These are phyloP conservation scores for Pangasius djambal DNA, from an alignment of 2,797 vertebrate genomes.

Conservation along the genomic window DNA sequence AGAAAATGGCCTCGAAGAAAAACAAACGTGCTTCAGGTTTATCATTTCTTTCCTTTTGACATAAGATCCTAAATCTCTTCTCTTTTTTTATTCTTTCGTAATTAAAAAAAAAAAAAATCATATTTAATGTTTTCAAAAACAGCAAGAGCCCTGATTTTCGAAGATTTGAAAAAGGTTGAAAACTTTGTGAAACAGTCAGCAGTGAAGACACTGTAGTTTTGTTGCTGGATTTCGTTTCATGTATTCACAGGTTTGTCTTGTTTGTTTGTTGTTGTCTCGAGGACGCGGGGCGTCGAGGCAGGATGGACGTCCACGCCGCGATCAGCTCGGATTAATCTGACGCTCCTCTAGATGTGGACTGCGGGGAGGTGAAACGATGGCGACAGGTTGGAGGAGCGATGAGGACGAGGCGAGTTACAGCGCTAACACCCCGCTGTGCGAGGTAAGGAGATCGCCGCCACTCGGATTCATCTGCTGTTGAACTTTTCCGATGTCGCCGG, in stretches of 20 bases:
- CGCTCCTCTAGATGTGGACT: slow-evolving; percentile 60
- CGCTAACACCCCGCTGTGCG: slow-evolving; percentile 68
- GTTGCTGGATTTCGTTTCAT: not conserved
- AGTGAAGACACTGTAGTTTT: not conserved
- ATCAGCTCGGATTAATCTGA: slow-evolving; percentile 36
- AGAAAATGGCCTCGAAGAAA: too few relatives aligned
- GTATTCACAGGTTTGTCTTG: not conserved
- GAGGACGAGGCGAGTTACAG: slow-evolving; percentile 73
- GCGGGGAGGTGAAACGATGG: slow-evolving; percentile 88
- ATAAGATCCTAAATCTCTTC: too few relatives aligned
- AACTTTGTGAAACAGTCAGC: not conserved
- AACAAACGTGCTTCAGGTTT: too few relatives aligned
- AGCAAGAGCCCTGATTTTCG: not conserved
- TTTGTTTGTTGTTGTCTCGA: slow-evolving; percentile 9
- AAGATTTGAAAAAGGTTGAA: not conserved
- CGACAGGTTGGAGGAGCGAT: slow-evolving; percentile 82
- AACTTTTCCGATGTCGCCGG: not conserved
- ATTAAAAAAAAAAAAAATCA: too few relatives aligned
- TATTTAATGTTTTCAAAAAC: too few relatives aligned
- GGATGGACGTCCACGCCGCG: slow-evolving; percentile 31
- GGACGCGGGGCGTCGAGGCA: slow-evolving; percentile 41
- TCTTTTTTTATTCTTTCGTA: too few relatives aligned
- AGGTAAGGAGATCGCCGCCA: slow-evolving; percentile 63
- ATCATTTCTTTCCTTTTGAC: too few relatives aligned
- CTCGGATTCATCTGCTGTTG: too few relatives aligned